Evolutionary conservation across 2,113 vertebrate species (phyloP), one percentile per base, ranked within the genome.

Genomic region (Pampusana beccarii): DNA sequence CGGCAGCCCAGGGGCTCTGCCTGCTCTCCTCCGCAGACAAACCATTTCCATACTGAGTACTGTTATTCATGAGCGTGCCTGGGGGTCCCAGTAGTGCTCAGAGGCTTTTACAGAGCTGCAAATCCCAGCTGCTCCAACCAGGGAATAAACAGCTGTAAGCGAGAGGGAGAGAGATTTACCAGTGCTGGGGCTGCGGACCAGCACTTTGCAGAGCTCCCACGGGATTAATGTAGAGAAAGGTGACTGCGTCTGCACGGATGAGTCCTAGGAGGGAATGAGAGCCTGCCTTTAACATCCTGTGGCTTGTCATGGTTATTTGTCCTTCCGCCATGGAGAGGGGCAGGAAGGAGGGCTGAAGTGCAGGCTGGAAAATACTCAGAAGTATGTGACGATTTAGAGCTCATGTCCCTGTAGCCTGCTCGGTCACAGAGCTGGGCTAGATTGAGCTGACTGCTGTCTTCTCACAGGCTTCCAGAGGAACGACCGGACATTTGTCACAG

Each of bases 71-170:
- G 29, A 80, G 36, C 85, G 48, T 94, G 85, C 79, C 88, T 54
- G 19, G 50, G 50, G 67, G 62, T 28, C 61, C 38, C 8, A 8
- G 29, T 25, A 36, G 23, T 79, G 79, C 84, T 72, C 66, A 34
- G 83, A 67, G 71, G 33, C 31, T 86, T 90, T 72, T 51, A 58
- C 46, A 64, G 73, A 70, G 78, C 93, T 81, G 71, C 83, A 93
- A 70, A 93, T 88, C 88, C 71, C 86, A 64, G 91, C 88, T 94
- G 90, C 83, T 95, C 36, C 67, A 40, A 38, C 3, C 58, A 11
- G 80, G 66, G 80, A 65, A 40, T 17, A 46, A 57, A n/a, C 36
- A 90, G 54, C 83, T 91, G 74, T 3, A 57, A 92, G 38, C 5
- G 4, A 53, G 75, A 51, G 53, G 19, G 53, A 44, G 44, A 53